Evolutionary conservation across 2,797 vertebrate genomes (phyloP).

Genomic region (Dallia pectoralis): DNA sequence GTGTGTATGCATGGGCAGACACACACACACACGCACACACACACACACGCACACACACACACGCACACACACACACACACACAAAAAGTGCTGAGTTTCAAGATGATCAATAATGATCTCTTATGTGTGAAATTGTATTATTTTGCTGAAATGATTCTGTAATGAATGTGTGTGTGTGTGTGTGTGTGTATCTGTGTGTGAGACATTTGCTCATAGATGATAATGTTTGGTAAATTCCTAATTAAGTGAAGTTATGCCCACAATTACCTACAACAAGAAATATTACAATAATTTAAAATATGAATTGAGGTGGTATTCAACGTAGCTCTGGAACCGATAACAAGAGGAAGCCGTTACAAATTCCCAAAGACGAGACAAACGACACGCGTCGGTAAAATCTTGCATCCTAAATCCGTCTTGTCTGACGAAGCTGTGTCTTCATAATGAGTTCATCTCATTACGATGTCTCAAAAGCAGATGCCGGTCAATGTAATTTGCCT

Average conservation of each 20-base stretch:
- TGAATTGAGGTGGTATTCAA: background rate
- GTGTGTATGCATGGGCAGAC: background rate
- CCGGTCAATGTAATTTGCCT: constrained; percentile 31
- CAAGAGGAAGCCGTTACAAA: constrained; percentile 27
- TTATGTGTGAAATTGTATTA: background rate
- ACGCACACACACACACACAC: background rate
- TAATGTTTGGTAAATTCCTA: background rate
- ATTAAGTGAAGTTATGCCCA: background rate
- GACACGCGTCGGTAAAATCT: constrained; percentile 12
- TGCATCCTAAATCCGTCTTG: constrained; percentile 28
- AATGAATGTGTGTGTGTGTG: background rate
- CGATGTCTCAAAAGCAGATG: constrained; percentile 26
- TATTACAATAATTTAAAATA: constrained; percentile 13
- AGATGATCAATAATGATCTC: background rate
- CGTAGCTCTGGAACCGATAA: constrained; percentile 16
- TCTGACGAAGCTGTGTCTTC: constrained; percentile 15
- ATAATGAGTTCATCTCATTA: constrained; percentile 49
- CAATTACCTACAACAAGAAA: background rate
- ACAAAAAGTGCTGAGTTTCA: no score
- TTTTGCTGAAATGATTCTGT: background rate
- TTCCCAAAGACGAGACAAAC: constrained; percentile 9
- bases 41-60: background rate
- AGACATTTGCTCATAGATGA: background rate
- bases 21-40: background rate
- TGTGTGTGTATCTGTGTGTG: background rate